A percentile compares a stretch with the other conserved stretches of the same genome.
These are phyloP conservation scores for Podarcis siculus DNA, from an alignment of 2,797 vertebrate species.

Conservation along the genomic window DNA sequence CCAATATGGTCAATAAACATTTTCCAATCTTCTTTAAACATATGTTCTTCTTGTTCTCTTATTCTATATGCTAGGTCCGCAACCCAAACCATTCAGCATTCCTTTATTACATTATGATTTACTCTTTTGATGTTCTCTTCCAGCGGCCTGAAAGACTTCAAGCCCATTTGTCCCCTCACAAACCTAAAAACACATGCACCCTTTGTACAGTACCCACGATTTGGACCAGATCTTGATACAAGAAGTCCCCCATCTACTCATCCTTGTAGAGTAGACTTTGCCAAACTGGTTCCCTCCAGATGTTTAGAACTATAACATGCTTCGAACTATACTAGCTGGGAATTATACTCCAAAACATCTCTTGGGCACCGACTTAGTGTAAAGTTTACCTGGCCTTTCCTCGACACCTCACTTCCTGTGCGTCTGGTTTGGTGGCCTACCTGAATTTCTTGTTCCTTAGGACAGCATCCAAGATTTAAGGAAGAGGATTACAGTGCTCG, in stretches of 20 bases:
- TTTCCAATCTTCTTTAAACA: no score
- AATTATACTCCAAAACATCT: no score
- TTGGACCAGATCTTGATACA: neutral
- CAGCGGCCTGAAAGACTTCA: neutral
- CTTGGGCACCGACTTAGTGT: neutral
- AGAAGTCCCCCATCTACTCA: neutral
- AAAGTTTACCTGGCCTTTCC: neutral
- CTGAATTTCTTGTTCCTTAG: constrained; percentile 68
- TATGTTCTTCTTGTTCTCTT: no score
- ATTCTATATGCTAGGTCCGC: no score
- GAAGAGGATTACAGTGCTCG: constrained; percentile 86
- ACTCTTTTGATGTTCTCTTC: neutral
- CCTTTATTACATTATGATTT: neutral
- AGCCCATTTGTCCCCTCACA: neutral
- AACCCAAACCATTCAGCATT: no score
- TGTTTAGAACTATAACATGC: no score
- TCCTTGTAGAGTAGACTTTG: neutral
- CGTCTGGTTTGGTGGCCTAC: neutral
- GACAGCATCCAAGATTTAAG: constrained; percentile 86
- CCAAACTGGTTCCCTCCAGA: no score
- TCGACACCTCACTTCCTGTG: neutral
- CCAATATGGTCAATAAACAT: no score
- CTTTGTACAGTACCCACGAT: neutral
- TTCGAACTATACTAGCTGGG: no score
- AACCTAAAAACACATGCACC: neutral